Conservation (phyloP, 2,113 vertebrate species). For the Actenoides lindsayi region DNA sequence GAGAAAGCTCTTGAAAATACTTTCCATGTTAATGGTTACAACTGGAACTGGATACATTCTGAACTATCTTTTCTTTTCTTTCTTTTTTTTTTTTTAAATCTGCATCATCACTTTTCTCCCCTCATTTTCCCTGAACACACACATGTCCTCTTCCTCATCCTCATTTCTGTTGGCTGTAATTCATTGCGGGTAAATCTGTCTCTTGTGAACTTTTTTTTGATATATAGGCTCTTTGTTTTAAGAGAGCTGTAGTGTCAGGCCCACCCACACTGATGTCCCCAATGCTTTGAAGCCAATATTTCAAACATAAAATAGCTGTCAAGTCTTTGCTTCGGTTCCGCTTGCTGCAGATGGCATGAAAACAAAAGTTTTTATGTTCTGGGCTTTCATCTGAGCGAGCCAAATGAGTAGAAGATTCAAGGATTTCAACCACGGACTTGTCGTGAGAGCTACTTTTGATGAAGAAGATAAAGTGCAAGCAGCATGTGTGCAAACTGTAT, state of each 20-base stretch:
- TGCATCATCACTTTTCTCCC: not conserved
- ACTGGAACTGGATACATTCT: not conserved
- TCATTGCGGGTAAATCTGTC: not conserved
- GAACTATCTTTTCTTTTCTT: not conserved
- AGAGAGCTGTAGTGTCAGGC: conserved; percentile 12
- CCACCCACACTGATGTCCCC: conserved; percentile 40
- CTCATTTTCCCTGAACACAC: not conserved
- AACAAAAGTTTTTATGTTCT: conserved; percentile 46
- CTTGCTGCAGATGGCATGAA: conserved; percentile 14
- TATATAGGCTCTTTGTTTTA: conserved; percentile 48
- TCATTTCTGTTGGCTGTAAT: not conserved
- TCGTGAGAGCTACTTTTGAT: not conserved
- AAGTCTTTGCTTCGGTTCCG: conserved; percentile 9
- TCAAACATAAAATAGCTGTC: conserved; percentile 34
- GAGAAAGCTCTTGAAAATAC: not conserved
- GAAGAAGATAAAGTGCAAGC: not conserved
- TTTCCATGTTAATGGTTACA: not conserved
- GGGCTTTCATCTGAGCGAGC: conserved; percentile 8
- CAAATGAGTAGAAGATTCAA: not conserved
- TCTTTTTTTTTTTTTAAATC: not conserved
- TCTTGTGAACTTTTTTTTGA: conserved; percentile 1
- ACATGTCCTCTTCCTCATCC: not conserved
- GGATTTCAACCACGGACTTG: not conserved
- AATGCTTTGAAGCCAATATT: conserved; percentile 52
- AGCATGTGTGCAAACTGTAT: not conserved